Evolutionary conservation across 2,888 invertebrate genomes (phyloP).

Genomic region (Coelinius sp.): DNA sequence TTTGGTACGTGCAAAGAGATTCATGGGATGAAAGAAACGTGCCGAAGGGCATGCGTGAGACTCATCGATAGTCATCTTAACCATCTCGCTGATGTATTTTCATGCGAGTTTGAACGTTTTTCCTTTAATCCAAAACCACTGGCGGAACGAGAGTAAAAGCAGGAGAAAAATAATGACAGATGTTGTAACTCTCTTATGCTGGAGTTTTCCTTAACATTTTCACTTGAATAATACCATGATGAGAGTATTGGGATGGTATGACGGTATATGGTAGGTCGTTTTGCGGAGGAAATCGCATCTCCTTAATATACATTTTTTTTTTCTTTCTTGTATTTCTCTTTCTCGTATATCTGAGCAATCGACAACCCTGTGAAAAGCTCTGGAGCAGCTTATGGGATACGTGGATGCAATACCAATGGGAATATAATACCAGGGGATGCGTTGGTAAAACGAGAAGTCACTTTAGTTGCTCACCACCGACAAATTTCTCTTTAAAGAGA

Average conservation of each 20-base stretch:
- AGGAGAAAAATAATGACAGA: not conserved
- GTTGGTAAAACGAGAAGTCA: conserved; percentile 16
- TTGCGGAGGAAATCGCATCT: not conserved
- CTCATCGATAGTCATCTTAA: conserved; percentile 33
- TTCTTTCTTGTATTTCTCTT: not conserved
- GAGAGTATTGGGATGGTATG: not conserved
- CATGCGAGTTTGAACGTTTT: conserved; percentile 6
- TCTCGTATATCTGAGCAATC: conserved; percentile 16
- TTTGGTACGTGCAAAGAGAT: conserved; percentile 30
- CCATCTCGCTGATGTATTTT: conserved; percentile 21
- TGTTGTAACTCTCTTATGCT: not conserved
- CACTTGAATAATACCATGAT: not conserved
- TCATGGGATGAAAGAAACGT: conserved; percentile 37
- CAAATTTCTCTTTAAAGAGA: conserved; percentile 4
- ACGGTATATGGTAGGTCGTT: not conserved
- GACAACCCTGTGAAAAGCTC: conserved; percentile 35
- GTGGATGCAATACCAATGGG: conserved; percentile 44
- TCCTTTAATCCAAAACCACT: not conserved
- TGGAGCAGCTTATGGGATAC: conserved; percentile 41
- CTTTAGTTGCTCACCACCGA: conserved; percentile 15
- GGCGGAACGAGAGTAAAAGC: not conserved
- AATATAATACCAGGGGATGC: not conserved
- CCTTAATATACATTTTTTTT: conserved; percentile 3
- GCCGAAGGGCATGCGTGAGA: conserved; percentile 36
- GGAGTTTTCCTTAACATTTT: not conserved